phyloP scores from a whole-genome alignment of 2,797 vertebrate species.

The Clarias pachynema region DNA sequence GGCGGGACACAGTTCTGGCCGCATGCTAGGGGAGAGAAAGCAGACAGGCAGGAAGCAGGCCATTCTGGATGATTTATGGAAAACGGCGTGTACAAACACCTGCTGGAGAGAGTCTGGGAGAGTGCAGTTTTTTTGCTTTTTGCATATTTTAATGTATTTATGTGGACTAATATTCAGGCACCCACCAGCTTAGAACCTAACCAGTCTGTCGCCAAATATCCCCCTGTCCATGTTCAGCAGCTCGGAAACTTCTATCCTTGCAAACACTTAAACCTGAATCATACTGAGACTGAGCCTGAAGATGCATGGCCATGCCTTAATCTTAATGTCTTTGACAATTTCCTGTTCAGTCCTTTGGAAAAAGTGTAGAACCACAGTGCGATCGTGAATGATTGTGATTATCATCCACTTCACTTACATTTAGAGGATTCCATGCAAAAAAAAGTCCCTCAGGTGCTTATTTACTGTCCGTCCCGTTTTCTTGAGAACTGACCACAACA shows the following conservation, averaged over 20 bases:
- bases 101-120: constrained; percentile 39
- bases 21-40: constrained; percentile 39
- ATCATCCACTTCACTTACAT: neutral
- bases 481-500: neutral
- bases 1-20: constrained; percentile 46
- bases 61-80: constrained; percentile 52
- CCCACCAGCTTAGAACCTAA: neutral
- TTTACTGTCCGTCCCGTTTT: neutral
- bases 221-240: neutral
- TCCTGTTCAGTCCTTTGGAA: neutral
- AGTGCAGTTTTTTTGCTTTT: neutral
- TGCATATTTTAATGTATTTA: neutral
- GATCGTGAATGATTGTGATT: neutral
- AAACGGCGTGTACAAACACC: constrained; percentile 48
- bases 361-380: neutral
- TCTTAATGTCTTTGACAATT: neutral
- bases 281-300: neutral
- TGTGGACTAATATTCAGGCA: neutral
- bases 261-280: neutral
- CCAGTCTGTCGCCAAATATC: neutral
- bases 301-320: neutral
- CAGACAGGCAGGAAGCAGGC: constrained; percentile 36
- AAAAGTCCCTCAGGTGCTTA: neutral
- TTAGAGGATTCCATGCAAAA: constrained; percentile 2
- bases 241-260: neutral